A percentile compares a stretch with the other conserved stretches of the same genome.
Evolutionary conservation across 2,888 invertebrate genomes (phyloP).

Genomic region (Leptinotarsa haldemani): DNA sequence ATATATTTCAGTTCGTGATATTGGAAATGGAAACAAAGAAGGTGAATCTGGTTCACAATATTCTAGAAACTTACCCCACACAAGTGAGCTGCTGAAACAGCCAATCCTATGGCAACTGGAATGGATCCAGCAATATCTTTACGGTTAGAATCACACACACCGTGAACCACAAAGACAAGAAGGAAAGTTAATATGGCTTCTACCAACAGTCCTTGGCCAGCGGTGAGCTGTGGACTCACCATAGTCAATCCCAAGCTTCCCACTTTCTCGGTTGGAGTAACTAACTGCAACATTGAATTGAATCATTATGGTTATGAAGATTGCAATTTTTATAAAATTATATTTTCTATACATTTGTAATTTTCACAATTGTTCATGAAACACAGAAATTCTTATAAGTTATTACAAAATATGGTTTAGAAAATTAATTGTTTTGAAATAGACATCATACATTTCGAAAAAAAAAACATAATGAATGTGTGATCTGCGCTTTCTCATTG

Average conservation of each 20-base stretch:
- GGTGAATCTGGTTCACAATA: no score
- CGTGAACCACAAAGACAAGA: conserved; percentile 74
- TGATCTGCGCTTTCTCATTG: no score
- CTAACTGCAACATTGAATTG: conserved; percentile 59
- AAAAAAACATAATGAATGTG: no score
- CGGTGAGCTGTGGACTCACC: conserved; percentile 68
- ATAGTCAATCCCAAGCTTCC: conserved; percentile 69
- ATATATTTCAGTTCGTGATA: not conserved
- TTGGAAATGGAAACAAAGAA: not conserved
- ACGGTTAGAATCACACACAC: conserved; percentile 72
- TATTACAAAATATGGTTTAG: no score
- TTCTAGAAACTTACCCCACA: conserved; percentile 74
- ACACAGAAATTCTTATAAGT: no score
- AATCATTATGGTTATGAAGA: not conserved
- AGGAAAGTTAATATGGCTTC: conserved; percentile 85
- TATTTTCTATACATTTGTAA: no score
- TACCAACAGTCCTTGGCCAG: conserved; percentile 82
- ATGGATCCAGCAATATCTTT: conserved; percentile 73
- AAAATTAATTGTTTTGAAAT: no score
- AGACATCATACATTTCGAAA: no score
- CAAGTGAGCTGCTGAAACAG: conserved; percentile 73
- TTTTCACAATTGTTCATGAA: no score
- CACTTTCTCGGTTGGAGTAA: conserved; percentile 64
- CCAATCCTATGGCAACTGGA: conserved; percentile 75
- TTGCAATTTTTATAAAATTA: no score